A percentile compares a stretch with the other conserved stretches of the same genome.
Evolutionary conservation across 2,113 vertebrate genomes (phyloP).

Genomic region (Meriones unguiculatus): DNA sequence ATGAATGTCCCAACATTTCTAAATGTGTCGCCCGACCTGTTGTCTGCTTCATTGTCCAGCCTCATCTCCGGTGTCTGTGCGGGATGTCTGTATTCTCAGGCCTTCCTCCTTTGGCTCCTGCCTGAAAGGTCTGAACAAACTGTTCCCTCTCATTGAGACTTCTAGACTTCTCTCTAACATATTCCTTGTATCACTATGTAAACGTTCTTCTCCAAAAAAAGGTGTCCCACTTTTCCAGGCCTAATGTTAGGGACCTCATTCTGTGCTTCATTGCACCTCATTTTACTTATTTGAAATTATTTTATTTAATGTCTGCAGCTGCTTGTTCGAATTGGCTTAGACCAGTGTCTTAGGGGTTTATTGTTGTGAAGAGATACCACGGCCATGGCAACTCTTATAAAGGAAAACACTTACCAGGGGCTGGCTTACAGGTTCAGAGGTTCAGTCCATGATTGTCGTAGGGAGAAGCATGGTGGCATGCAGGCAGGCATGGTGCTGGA

Average conservation of each 20-base stretch:
- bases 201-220: not conserved
- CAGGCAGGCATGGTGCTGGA: not conserved
- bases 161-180: not conserved
- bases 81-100: not conserved
- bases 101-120: constrained; percentile 9
- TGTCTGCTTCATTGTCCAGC: constrained; percentile 12
- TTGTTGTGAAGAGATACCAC: not conserved
- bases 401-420: not conserved
- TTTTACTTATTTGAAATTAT: constrained; percentile 29
- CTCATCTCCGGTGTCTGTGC: not conserved
- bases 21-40: not conserved
- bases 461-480: not conserved
- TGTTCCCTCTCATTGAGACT: not conserved
- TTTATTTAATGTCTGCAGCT: constrained; percentile 34
- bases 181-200: not conserved
- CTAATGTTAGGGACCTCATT: not conserved
- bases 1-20: constrained; percentile 35
- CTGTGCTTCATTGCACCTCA: not conserved
- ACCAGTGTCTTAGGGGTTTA: not conserved
- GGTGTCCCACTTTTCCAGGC: not conserved
- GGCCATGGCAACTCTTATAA: not conserved
- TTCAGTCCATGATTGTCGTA: not conserved
- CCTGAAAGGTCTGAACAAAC: not conserved
- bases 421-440: not conserved
- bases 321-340: not conserved